Conservation (phyloP, 2,113 vertebrate species). For the Gila orcuttii region DNA sequence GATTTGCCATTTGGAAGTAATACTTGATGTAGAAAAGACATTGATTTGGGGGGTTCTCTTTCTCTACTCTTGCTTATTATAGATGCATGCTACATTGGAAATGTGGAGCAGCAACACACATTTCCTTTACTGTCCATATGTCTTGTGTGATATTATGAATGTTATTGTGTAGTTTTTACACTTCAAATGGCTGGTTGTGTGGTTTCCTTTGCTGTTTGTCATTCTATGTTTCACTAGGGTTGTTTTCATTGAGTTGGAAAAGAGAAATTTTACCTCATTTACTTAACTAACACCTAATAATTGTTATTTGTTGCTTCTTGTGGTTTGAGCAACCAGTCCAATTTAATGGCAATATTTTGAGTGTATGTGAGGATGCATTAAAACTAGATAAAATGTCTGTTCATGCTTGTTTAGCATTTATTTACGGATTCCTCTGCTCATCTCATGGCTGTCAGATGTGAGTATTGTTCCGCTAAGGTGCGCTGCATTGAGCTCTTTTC, state of each 20-base stretch:
- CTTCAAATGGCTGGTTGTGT: not conserved
- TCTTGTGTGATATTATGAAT: conserved; percentile 21
- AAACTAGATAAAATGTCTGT: conserved; percentile 11
- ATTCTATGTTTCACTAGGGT: not conserved
- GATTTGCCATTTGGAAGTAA: not conserved
- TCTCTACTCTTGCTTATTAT: conserved; percentile 14
- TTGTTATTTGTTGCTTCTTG: conserved; percentile 1
- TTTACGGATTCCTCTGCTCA: conserved; percentile 15
- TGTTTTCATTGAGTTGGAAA: not conserved
- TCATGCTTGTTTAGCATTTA: conserved; percentile 24
- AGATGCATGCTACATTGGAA: conserved; percentile 2
- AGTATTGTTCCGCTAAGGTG: not conserved
- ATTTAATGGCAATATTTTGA: not conserved
- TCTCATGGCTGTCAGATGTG: conserved; percentile 7
- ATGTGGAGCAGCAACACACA: not conserved
- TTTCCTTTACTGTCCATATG: conserved; percentile 1
- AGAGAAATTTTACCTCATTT: not conserved
- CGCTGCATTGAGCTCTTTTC: conserved; percentile 14
- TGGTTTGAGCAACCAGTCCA: not conserved
- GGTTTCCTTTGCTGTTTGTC: not conserved
- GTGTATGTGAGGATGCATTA: not conserved
- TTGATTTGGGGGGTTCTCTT: not conserved
- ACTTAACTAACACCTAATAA: not conserved
- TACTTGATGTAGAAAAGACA: not conserved
- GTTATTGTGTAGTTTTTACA: not conserved